phyloP scores from a whole-genome alignment of 2,113 vertebrate species.

The Bubo bubo region DNA sequence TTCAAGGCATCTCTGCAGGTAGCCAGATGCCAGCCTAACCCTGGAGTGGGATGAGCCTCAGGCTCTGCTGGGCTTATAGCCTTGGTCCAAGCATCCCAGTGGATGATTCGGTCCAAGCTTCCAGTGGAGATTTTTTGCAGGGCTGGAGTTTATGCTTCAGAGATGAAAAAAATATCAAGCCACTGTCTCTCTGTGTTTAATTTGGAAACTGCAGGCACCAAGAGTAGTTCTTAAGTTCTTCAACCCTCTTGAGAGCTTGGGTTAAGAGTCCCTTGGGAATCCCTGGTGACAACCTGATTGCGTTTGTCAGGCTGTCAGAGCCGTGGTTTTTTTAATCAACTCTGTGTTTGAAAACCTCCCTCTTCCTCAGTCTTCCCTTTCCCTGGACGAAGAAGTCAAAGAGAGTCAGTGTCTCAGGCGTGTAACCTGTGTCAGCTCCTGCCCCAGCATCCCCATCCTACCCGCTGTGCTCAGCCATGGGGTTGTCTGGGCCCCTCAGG shows the following conservation, averaged over 20 bases:
- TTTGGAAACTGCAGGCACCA: not conserved
- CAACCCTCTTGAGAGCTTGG: not conserved
- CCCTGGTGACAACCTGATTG: not conserved
- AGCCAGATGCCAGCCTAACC: not conserved
- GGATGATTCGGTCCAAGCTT: not conserved
- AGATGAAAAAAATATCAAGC: not conserved
- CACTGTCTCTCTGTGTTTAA: not conserved
- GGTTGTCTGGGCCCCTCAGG: not conserved
- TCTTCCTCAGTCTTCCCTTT: not conserved
- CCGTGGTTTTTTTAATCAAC: not conserved
- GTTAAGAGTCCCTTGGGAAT: not conserved
- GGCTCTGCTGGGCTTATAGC: not conserved
- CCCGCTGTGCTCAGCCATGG: fast-evolving
- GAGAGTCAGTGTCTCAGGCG: not conserved
- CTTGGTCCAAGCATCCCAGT: not conserved
- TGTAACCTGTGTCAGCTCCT: not conserved
- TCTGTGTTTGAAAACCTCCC: not conserved
- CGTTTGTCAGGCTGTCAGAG: not conserved
- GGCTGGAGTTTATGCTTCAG: not conserved
- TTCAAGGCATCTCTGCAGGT: not conserved
- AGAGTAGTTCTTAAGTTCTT: not conserved
- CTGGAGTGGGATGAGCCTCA: not conserved
- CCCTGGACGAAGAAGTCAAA: not conserved
- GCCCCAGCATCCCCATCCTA: not conserved
- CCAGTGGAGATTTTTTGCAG: not conserved